A percentile compares a stretch with the other conserved stretches of the same genome.
These are phyloP conservation scores for Drosophila pseudotakahashii DNA, from an alignment of 2,888 invertebrate species.

Conservation along the genomic window DNA sequence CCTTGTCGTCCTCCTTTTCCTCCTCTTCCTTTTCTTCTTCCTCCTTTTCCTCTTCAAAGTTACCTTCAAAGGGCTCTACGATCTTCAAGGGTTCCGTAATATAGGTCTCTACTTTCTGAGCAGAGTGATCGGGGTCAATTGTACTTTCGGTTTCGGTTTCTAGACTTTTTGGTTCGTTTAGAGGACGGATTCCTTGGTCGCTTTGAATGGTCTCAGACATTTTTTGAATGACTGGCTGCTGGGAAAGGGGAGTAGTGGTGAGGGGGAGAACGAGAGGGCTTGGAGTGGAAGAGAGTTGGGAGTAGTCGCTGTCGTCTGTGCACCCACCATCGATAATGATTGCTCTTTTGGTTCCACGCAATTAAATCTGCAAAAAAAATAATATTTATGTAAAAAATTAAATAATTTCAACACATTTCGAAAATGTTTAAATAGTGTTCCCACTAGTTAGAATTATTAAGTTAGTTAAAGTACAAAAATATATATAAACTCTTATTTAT, in stretches of 20 bases:
- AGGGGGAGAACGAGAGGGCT: constrained; percentile 53
- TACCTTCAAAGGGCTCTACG: constrained; percentile 51
- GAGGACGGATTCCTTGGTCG: constrained; percentile 62
- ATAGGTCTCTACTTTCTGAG: constrained; percentile 3
- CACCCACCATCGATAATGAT: constrained; percentile 68
- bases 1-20: not conserved
- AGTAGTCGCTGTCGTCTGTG: constrained; percentile 42
- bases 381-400: too few species aligned
- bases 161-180: constrained; percentile 50
- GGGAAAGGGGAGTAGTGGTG: constrained; percentile 31
- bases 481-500: too few species aligned
- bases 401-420: too few species aligned
- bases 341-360: constrained; percentile 19
- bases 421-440: too few species aligned
- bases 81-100: constrained; percentile 54
- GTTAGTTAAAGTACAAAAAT: too few species aligned
- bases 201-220: constrained; percentile 75
- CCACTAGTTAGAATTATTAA: too few species aligned
- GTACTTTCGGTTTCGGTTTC: constrained; percentile 6
- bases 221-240: constrained; percentile 42
- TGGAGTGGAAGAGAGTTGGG: constrained; percentile 70
- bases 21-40: constrained; percentile 2
- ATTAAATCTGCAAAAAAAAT: constrained; percentile 44
- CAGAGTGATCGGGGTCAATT: not conserved
- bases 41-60: constrained; percentile 30